Evolutionary conservation across 2,888 invertebrate genomes (phyloP), one percentile per base, ranked within the genome.

Genomic region (Trachelus tabidus): DNA sequence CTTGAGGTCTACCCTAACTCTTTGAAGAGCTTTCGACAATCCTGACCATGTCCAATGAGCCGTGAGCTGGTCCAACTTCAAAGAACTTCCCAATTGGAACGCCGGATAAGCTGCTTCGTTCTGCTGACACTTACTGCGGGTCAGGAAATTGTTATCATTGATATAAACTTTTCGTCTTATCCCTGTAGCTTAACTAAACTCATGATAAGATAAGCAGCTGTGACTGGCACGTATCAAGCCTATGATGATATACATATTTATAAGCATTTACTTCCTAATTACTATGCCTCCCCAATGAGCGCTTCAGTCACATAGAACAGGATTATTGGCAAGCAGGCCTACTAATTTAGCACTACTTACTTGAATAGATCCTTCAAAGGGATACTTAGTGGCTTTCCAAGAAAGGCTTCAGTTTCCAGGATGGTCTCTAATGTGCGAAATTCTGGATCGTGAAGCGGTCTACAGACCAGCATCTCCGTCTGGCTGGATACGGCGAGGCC

Each of bases 81-180:
- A 92, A 81, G 95, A 93, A 87, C 94, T 94, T 84, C 95, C 94
- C 83, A 96, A 92, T 90, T 95, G 94, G 88, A 96, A 96, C 35
- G 95, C 95, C 73, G 93, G 92, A 92, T 96, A 96, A n/a, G 95
- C 94, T 81, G 96, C 94, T 84, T 94, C 93, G 88, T 96, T 95
- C 86, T 94, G 93, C 89, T 95, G 94, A 89, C 96, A 96, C 86
- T 95, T 94, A 83, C 96, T 96, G 90, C 76, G 69, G 35, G 34
- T 56, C 2, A 23, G 23, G 2, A 56, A 56, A 23, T 56, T 56
- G 6, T 56, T 23, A 23, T 56, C 56, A 56, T 56, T 56, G 6
- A 23, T 9, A 56, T 9, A 56, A 56, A 56, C 56, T 23, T 56
- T 56, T 56, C 23, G 9, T 23, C 56, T 56, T 56, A 23, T 56